Evolutionary conservation across 2,797 vertebrate species (phyloP), one percentile per base, ranked within the genome.

Genomic region (Enteromius afrohamiltoni): DNA sequence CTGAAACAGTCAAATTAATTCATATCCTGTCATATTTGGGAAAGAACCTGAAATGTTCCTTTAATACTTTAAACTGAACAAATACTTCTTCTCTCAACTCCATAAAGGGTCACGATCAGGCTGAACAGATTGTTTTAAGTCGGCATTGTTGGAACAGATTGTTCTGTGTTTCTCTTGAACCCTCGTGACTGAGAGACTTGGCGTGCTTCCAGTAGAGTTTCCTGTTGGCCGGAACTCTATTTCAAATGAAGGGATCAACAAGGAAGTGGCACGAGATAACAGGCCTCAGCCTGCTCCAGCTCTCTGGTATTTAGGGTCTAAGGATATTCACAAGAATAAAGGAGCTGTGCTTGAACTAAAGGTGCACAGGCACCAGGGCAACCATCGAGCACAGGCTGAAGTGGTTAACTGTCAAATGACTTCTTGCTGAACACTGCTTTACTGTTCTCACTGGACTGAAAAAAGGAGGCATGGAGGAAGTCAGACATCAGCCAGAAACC

Each of bases 181-280:
- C 85, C 83, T 53, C 49, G 31, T 51, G 83, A 87, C 82, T 88
- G 13, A 0, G 17, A 0, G 85, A 84, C 88, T 88, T 92, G 90
- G 91, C 90, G 47, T 3, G 1, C 26, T 71, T 92, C 90, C 91
- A 92, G 86, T 89, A 89, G 86, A 90, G 90, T 92, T 92, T 94
- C 92, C 91, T 91, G 88, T 87, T 86, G 84, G 51, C 86, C 88
- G 89, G 89, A 91, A 88, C 90, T 87, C 82, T n/a, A 4, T 49
- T 34, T 65, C 23, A 16, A 21, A 75, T 79, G 47, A 77, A 84
- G 23, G 78, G 86, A 87, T 87, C 86, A 84, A 89, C 76, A 88
- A 91, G 89, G 90, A 94, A 92, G 91, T 92, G 85, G 84, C 87
- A 58, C 78, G 77, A 45, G 87, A 21, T 29, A 70, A 62, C 16